Conservation (phyloP, 2,888 invertebrate genomes). For the Camponotus fellah region DNA sequence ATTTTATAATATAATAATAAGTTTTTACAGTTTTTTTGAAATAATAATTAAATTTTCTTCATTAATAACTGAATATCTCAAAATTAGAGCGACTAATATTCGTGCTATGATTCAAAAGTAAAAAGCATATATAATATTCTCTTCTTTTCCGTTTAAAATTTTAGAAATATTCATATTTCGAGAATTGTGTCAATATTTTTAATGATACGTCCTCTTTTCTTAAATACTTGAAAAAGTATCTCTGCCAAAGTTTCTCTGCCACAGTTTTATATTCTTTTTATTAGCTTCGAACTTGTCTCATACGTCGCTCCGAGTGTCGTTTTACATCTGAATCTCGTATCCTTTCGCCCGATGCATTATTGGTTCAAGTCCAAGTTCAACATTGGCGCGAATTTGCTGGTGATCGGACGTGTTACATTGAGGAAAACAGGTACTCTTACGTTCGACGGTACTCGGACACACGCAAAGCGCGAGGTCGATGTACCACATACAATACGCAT, state of each 20-base stretch:
- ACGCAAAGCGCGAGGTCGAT: constrained; percentile 40
- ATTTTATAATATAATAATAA: not conserved
- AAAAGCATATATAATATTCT: not conserved
- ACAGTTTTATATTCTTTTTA: not conserved
- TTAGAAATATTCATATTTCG: not conserved
- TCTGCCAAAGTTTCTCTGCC: not conserved
- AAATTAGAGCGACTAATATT: not conserved
- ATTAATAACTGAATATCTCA: not conserved
- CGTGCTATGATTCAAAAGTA: not conserved
- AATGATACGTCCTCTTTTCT: not conserved
- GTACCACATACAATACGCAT: constrained; percentile 35
- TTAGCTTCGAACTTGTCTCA: not conserved
- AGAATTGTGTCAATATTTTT: not conserved
- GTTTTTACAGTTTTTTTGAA: not conserved
- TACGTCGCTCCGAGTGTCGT: not conserved
- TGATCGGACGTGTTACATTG: constrained; percentile 21
- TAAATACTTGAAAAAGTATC: constrained; percentile 11
- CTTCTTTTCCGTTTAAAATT: not conserved
- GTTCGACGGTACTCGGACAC: constrained; percentile 25
- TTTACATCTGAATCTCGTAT: constrained; percentile 12
- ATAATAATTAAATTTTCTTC: not conserved
- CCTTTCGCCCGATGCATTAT: constrained; percentile 13
- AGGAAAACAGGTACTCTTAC: constrained; percentile 36
- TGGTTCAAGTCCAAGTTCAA: constrained; percentile 60
- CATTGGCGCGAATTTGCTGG: constrained; percentile 38